Percentiles rank a stretch among this genome's conserved stretches.
Conservation (phyloP, 1,140 invertebrate species). For the Sycophila sp. region DNA sequence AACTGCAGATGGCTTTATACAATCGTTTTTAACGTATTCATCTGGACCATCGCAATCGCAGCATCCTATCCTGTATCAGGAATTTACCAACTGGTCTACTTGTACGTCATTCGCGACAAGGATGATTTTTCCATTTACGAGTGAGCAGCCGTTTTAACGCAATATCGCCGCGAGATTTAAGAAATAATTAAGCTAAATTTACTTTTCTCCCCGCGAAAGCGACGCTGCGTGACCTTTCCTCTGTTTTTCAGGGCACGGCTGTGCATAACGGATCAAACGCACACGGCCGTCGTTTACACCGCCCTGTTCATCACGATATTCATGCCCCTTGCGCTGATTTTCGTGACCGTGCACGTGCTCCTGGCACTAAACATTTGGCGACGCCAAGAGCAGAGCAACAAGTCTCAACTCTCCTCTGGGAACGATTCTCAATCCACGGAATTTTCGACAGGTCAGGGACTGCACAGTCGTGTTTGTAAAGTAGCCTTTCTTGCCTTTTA, state of each 20-base stretch:
- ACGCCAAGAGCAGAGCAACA: conserved; percentile 44
- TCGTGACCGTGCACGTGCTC: conserved; percentile 66
- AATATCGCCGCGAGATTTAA: conserved; percentile 19
- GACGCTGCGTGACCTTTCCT: too few relatives aligned
- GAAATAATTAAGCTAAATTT: neutral
- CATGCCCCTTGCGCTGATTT: conserved; percentile 64
- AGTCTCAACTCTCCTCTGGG: conserved; percentile 42
- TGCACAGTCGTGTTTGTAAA: conserved; percentile 1
- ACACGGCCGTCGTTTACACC: conserved; percentile 52
- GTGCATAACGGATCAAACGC: neutral
- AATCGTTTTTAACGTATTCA: conserved; percentile 41
- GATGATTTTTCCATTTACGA: conserved; percentile 39
- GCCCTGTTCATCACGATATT: conserved; percentile 67
- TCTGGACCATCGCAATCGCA: conserved; percentile 43
- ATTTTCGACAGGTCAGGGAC: conserved; percentile 30
- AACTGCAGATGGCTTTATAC: conserved; percentile 41
- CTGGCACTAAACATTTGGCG: conserved; percentile 67
- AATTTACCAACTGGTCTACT: conserved; percentile 42
- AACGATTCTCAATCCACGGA: conserved; percentile 36
- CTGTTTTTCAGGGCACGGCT: neutral
- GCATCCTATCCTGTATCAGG: conserved; percentile 49
- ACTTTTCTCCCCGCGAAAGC: too few relatives aligned
- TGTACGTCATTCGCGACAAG: conserved; percentile 43
- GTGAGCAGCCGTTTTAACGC: conserved; percentile 36
- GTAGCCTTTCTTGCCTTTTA: neutral